Evolutionary conservation across 2,113 vertebrate species (phyloP), one percentile per base, ranked within the genome.

Genomic region (Eretmochelys imbricata): DNA sequence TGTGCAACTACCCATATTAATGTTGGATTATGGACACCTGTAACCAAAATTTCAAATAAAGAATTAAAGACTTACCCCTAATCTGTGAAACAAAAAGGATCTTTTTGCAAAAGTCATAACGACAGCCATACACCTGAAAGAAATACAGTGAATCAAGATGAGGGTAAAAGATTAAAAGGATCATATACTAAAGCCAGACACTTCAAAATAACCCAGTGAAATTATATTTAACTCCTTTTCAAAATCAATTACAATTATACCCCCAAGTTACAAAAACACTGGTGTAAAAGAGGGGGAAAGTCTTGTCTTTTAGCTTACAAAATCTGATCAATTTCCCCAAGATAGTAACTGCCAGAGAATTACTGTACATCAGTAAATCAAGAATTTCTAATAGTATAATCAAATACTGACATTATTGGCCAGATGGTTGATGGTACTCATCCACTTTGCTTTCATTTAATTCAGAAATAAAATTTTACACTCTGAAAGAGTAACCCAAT

Each of bases 51-150:
- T 80, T 5, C 54, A 82, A 62, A 48, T 69, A 17, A 59, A 0
- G 0, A 6, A 76, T 75, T 90, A 53, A 81, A 50, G 55, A 42
- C 91, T 95, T 97, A 98, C 97, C 96, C 88, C 80, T 4, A 2
- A 29, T 42, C 85, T 51, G 13, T 51, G 51, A 82, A 81, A 88
- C 0, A 5, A 82, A 79, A 48, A 53, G 1, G 3, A 51, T 75
- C 80, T 82, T 1, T 1, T 29, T 31, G 53, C 0, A 3, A 75
- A 82, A 48, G 0, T 1, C 19, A 42, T 76, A 83, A n/a, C 3
- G 75, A 80, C 85, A 90, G 65, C 50, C 42, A 75, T 6, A 8
- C 31, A 93, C 92, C 95, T 97, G 89, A 53, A 96, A 97, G 69
- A 96, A 75, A 93, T 1, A 3, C 38, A 90, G 75, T 0, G 0